These are phyloP conservation scores for Dolichallabes microphthalmus DNA, from an alignment of 2,113 vertebrate species.

Conservation along the genomic window DNA sequence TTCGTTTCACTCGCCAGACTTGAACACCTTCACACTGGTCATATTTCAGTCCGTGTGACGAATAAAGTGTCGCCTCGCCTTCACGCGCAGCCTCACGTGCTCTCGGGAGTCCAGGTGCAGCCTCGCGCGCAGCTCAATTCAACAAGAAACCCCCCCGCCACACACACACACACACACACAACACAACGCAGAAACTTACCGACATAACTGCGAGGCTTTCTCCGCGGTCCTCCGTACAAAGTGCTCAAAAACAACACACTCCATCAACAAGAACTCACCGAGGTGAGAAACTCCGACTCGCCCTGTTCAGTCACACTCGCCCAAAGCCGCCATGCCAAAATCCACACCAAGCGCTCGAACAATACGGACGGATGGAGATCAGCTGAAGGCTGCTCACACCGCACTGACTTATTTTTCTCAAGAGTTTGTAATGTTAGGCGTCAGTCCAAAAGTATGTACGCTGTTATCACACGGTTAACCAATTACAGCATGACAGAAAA, in stretches of 20 bases:
- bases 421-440: conserved; percentile 14
- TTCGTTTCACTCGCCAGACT: too few species aligned
- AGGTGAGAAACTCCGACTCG: not conserved
- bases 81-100: conserved; percentile 16
- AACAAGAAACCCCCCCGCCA: too few species aligned
- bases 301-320: not conserved
- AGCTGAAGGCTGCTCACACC: not conserved
- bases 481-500: conserved; percentile 66
- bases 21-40: too few species aligned
- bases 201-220: not conserved
- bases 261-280: conserved; percentile 11
- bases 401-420: conserved; percentile 15
- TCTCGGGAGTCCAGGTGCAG: not conserved
- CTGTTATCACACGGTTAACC: conserved; percentile 58
- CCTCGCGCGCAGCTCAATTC: not conserved
- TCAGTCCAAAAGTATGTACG: conserved; percentile 48
- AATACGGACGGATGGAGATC: not conserved
- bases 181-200: too few species aligned
- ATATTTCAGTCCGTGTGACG: not conserved
- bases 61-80: not conserved
- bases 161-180: too few species aligned
- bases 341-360: not conserved
- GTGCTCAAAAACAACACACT: not conserved
- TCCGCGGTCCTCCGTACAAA: not conserved
- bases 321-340: too few species aligned